Base-by-base conservation (phyloP, 2,888 invertebrate genomes). In the Agrypnus murinus region DNA sequence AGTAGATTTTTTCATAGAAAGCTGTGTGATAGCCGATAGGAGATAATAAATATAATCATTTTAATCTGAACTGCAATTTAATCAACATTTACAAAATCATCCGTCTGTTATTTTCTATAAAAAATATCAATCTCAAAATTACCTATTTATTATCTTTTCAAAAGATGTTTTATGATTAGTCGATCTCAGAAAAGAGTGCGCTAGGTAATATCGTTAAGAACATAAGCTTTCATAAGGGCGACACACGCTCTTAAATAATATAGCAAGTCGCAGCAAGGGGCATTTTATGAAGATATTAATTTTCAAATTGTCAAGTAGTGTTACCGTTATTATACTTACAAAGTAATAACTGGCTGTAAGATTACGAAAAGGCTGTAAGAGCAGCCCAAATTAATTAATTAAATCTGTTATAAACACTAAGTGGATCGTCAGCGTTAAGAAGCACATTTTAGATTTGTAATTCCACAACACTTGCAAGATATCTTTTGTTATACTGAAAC, bases 221-320 rank as follows among this genome's bases (percentile, higher is more conserved):
- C 83, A 81, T 83, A 83, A 84, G 81, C 83, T 84, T 83, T 84
- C 82, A 82, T 84, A 83, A 83, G 82, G 81, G 81, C 78, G 82
- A 81, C 82, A 82, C 74, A 80, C 80, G 79, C 77, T 77, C 80
- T 79, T 80, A 81, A 78, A 81, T 80, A 80, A 81, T 80, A 80
- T 80, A 78, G 80, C 81, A 79, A 76, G 76, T 77, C 82, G 72
- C 83, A 79, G 80, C 81, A 78, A 80, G 84, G 83, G 81, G 82
- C 84, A 83, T 83, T 85, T 85, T 86, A 85, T 85, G 86, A 86
- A 85, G 84, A 84, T 84, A 85, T 85, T 85, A 85, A 84, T 85
- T 85, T 81, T 81, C 80, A 83, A 83, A 84, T 84, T 84, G 84
- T 84, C 84, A 82, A 85, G 83, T 84, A 83, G 83, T 83, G 82